Base-by-base conservation (phyloP, 2,888 invertebrate genomes). In the Caenorhabditis sp. region DNA sequence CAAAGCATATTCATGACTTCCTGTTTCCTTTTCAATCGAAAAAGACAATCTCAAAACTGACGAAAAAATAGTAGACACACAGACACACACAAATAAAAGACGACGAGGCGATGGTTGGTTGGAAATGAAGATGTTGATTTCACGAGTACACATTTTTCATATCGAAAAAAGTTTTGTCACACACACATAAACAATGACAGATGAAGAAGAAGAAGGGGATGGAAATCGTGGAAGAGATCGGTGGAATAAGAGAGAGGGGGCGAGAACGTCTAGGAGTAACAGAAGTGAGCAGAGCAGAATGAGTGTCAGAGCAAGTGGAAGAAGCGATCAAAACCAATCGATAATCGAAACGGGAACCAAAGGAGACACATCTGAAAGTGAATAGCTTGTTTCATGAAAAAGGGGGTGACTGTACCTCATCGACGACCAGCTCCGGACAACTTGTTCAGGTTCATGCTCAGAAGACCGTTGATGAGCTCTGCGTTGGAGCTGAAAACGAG, bases 381-480 rank as follows among this genome's bases (percentile, higher is more conserved):
- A 19, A 12, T 14, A 12, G n/a, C 12, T 26, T 54, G 24, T n/a
- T n/a, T n/a, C n/a, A n/a, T n/a, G 69, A 54, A 16, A 19, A 5
- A 22, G 47, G 16, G 31, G 28, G 19, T 41, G 28, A 76, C 44
- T 14, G 35, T 59, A 61, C 54, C 70, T 70, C 61, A 85, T 81
- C 86, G 73, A 51, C 88, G 80, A 54, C 90, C 90, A 72, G 86
- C 87, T 47, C 82, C 85, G 56, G 84, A 84, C 64, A 91, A 85
- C 68, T 88, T 85, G 88, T 91, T 90, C 49, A 91, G 85, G 79
- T 91, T 90, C 91, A 90, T 90, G 77, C 91, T 90, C 73, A 90
- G 87, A 58, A 91, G 89, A 26, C 91, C 91, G 86, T 91, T 91
- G 85, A 91, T 90, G 76, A 91, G 88, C 80, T 91, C 91, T 59